Percentiles rank a stretch among this genome's conserved stretches.
Evolutionary conservation across 30 jellyfish, hydroid and myxozoan species (phyloP).

Genomic region (Aurelia sp.): DNA sequence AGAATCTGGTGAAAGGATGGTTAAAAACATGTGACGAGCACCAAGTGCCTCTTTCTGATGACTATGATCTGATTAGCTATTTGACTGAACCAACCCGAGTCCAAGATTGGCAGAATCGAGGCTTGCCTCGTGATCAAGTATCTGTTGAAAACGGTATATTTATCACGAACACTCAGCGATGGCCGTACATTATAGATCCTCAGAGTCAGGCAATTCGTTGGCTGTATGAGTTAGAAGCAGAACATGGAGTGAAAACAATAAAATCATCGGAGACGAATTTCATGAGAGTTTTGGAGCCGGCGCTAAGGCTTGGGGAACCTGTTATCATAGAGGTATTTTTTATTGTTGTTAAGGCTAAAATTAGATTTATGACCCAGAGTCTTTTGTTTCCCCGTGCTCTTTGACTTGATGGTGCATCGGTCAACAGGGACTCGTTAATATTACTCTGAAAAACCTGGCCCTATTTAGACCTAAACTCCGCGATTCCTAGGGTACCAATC

Average conservation of each 20-base stretch:
- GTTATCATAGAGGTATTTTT: slow-evolving; percentile 79
- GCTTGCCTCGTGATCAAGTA: slow-evolving; percentile 82
- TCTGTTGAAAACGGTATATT: slow-evolving; percentile 89
- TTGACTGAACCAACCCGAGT: slow-evolving; percentile 60
- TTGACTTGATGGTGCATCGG: no score
- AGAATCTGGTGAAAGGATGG: slow-evolving; percentile 42
- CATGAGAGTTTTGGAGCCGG: slow-evolving; percentile 79
- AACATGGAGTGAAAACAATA: slow-evolving; percentile 46
- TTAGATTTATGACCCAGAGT: no score
- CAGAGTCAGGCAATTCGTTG: slow-evolving; percentile 88
- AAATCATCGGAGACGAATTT: slow-evolving; percentile 74
- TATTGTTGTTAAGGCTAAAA: no score
- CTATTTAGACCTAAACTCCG: no score
- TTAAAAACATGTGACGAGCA: slow-evolving; percentile 37
- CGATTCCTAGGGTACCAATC: no score
- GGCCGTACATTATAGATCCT: slow-evolving; percentile 92
- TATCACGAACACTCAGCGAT: slow-evolving; percentile 53
- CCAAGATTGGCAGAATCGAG: slow-evolving; percentile 84
- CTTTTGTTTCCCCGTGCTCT: no score
- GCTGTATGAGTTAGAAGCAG: slow-evolving; percentile 72
- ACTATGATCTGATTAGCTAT: slow-evolving; percentile 37
- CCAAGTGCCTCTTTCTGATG: slow-evolving; percentile 48
- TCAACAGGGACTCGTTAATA: no score
- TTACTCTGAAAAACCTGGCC: no score
- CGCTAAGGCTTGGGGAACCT: slow-evolving; percentile 83